A percentile compares a stretch with the other conserved stretches of the same genome.
phyloP scores from a whole-genome alignment of 2,888 invertebrate species.

The Fragum fragum region DNA sequence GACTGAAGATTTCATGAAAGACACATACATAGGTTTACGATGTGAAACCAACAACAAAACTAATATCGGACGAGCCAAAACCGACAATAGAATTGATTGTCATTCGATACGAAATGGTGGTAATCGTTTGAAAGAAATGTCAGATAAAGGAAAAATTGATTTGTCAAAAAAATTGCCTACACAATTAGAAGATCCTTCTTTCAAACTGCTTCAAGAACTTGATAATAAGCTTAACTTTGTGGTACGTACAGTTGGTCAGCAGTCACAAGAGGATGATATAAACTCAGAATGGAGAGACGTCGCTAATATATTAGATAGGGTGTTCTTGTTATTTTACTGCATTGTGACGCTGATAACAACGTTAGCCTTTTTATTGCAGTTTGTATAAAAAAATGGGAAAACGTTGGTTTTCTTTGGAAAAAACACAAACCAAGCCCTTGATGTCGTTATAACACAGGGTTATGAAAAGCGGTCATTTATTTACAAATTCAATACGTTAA shows the following conservation, averaged over 20 bases:
- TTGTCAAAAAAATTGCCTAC: not conserved
- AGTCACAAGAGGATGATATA: slow-evolving; percentile 57
- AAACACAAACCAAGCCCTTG: too few relatives aligned
- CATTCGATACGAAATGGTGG: not conserved
- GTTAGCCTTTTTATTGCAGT: too few relatives aligned
- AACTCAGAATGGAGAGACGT: slow-evolving; percentile 69
- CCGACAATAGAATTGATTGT: not conserved
- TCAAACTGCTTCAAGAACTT: slow-evolving; percentile 49
- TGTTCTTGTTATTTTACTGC: slow-evolving; percentile 65
- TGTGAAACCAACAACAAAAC: not conserved
- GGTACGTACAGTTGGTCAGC: slow-evolving; percentile 48
- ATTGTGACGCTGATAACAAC: too few relatives aligned
- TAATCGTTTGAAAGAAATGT: not conserved
- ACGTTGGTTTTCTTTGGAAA: too few relatives aligned
- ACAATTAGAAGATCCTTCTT: slow-evolving; percentile 24
- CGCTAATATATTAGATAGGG: slow-evolving; percentile 67
- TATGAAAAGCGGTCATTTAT: too few relatives aligned
- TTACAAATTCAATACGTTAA: too few relatives aligned
- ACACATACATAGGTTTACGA: not conserved
- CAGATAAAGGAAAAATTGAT: too few relatives aligned
- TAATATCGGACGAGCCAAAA: not conserved
- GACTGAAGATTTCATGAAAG: not conserved
- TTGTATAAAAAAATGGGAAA: too few relatives aligned
- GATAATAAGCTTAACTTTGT: slow-evolving; percentile 56
- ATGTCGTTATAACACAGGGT: too few relatives aligned